phyloP scores from a whole-genome alignment of 2,113 vertebrate genomes.

The Pholis gunnellus region DNA sequence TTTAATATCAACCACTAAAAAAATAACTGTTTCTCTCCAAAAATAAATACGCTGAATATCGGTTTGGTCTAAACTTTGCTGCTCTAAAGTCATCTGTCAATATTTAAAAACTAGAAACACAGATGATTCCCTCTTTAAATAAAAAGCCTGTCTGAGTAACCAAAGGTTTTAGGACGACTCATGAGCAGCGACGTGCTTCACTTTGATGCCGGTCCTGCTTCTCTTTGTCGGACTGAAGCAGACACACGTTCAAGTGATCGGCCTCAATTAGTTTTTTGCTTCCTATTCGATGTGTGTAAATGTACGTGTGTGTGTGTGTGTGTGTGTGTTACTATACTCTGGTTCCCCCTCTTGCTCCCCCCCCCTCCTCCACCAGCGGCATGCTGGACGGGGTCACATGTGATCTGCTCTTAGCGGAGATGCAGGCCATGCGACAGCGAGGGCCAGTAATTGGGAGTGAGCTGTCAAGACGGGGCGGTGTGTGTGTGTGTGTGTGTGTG shows the following conservation, averaged over 20 bases:
- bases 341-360: constrained; percentile 22
- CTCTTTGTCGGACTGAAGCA: constrained; percentile 30
- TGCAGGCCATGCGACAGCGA: constrained; percentile 72
- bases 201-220: constrained; percentile 39
- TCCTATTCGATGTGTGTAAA: constrained; percentile 16
- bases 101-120: constrained; percentile 44
- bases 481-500: constrained; percentile 27
- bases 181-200: constrained; percentile 36
- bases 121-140: constrained; percentile 30
- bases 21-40: neutral
- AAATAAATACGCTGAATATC: constrained; percentile 44
- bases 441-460: constrained; percentile 77
- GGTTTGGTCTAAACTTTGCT: constrained; percentile 52
- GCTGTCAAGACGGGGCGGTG: constrained; percentile 78
- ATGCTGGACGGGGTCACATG: constrained; percentile 76
- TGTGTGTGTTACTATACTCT: constrained; percentile 22
- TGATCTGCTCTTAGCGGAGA: constrained; percentile 72
- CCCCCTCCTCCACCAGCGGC: constrained; percentile 67
- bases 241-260: constrained; percentile 46
- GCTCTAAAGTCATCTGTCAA: constrained; percentile 61
- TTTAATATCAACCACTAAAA: neutral
- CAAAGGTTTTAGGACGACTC: constrained; percentile 58
- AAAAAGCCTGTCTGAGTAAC: constrained; percentile 44
- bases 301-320: constrained; percentile 14
- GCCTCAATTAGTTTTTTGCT: constrained; percentile 13